Percentiles rank a stretch among this genome's conserved stretches.
These are phyloP conservation scores for Acanthurus leucopareius DNA, from an alignment of 2,797 vertebrate genomes.

Conservation along the genomic window DNA sequence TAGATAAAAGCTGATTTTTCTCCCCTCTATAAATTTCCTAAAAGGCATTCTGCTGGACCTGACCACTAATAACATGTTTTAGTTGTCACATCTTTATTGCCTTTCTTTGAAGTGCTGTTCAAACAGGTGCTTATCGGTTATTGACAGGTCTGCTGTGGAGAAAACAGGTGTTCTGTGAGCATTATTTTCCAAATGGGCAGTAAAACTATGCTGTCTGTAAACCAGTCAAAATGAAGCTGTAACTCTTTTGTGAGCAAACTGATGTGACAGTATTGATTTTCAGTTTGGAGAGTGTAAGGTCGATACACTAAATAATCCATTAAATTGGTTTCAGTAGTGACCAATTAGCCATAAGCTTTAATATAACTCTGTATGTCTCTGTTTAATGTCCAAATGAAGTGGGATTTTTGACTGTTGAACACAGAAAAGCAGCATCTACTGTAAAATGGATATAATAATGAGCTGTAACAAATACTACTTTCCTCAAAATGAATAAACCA, in stretches of 20 bases:
- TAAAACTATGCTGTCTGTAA: conserved; percentile 41
- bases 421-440: no score
- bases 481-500: no score
- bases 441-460: no score
- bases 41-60: not conserved
- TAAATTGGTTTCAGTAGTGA: conserved; percentile 47
- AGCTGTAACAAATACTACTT: no score
- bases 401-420: no score
- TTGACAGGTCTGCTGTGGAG: conserved; percentile 17
- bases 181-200: conserved; percentile 37
- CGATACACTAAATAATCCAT: conserved; percentile 61
- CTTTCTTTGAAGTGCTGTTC: conserved; percentile 44
- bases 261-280: conserved; percentile 51
- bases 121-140: conserved; percentile 20
- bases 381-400: no score
- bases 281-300: conserved; percentile 36
- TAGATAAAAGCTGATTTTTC: not conserved
- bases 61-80: conserved; percentile 4
- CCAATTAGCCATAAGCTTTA: conserved; percentile 35
- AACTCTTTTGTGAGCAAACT: conserved; percentile 16
- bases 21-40: not conserved
- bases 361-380: no score
- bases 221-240: conserved; percentile 36
- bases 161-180: conserved; percentile 62
- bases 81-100: conserved; percentile 10